These are phyloP conservation scores for Acanthopagrus latus DNA, from an alignment of 2,797 vertebrate genomes.

Conservation along the genomic window DNA sequence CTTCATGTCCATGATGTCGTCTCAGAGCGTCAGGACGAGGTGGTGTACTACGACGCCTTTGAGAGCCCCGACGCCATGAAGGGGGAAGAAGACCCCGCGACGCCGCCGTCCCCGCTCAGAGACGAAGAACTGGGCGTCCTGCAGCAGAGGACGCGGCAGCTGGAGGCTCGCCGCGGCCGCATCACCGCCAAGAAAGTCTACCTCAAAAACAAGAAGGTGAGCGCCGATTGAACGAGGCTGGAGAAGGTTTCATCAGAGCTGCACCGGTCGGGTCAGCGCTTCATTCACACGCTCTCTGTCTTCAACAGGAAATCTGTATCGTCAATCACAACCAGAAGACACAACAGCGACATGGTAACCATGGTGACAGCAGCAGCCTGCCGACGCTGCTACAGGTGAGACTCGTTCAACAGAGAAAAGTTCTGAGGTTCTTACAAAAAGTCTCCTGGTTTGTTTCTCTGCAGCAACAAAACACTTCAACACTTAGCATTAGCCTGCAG, in stretches of 20 bases:
- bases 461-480: too few species aligned
- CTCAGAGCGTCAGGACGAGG: conserved; percentile 95
- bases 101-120: conserved; percentile 85
- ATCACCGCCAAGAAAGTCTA: conserved; percentile 98
- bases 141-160: conserved; percentile 93
- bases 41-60: conserved; percentile 96
- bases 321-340: conserved; percentile 95
- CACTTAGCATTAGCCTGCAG: too few species aligned
- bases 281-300: conserved; percentile 6
- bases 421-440: too few species aligned
- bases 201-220: conserved; percentile 99
- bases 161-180: conserved; percentile 95
- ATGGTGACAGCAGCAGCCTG: conserved; percentile 80
- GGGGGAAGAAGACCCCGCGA: conserved; percentile 85
- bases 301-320: conserved; percentile 93
- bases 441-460: too few species aligned
- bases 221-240: not conserved
- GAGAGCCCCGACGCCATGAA: conserved; percentile 98
- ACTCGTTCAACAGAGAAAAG: not conserved
- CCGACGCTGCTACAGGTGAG: conserved; percentile 84
- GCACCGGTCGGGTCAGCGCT: not conserved
- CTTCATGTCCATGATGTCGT: too few species aligned
- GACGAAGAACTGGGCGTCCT: conserved; percentile 89
- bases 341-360: conserved; percentile 86
- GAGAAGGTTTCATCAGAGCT: not conserved